A percentile compares a stretch with the other conserved stretches of the same genome.
Conservation (phyloP, 2,888 invertebrate species). For the Globia sparganii region DNA sequence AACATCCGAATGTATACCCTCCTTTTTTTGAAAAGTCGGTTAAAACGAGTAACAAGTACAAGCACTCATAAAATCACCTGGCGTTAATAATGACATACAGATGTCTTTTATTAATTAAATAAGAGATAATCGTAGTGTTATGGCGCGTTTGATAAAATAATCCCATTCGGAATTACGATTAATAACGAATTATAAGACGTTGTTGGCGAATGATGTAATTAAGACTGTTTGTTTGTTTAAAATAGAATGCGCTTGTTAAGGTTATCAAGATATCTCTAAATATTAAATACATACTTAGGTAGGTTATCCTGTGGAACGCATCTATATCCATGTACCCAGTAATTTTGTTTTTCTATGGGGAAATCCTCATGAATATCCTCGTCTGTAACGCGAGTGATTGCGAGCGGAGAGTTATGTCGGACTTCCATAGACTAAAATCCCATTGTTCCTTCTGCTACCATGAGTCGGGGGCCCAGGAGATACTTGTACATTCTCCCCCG, state of each 20-base stretch:
- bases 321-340: background rate
- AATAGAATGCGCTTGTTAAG: background rate
- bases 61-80: conserved; percentile 56
- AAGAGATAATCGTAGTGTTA: conserved; percentile 52
- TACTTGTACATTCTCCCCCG: too few species aligned
- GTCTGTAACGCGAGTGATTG: too few species aligned
- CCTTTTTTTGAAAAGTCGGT: too few species aligned
- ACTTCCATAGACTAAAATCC: too few species aligned
- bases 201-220: conserved; percentile 12
- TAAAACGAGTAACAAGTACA: conserved; percentile 2
- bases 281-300: background rate
- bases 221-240: conserved; percentile 7
- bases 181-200: conserved; percentile 11
- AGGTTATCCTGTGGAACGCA: background rate
- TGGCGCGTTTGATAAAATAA: conserved; percentile 48
- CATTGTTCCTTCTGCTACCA: too few species aligned
- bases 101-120: conserved; percentile 58
- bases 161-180: conserved; percentile 19
- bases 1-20: too few species aligned
- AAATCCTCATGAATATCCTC: too few species aligned
- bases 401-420: too few species aligned
- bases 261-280: background rate
- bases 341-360: too few species aligned
- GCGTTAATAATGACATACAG: conserved; percentile 48
- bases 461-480: too few species aligned